These are phyloP conservation scores for Cyclopterus lumpus DNA, from an alignment of 2,797 vertebrate genomes.

Conservation along the genomic window DNA sequence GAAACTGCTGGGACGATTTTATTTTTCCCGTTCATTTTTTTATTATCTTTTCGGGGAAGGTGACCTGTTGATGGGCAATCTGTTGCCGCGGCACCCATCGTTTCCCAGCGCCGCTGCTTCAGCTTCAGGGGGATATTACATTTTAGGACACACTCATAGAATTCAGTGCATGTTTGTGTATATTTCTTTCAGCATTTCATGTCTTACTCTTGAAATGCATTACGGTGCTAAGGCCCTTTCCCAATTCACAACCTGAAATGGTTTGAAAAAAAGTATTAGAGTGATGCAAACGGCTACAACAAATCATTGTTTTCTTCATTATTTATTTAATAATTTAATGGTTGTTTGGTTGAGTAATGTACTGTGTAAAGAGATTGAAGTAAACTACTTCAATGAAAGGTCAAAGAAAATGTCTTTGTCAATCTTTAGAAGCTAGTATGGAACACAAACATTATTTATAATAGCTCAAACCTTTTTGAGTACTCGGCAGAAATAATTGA, in stretches of 20 bases:
- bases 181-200: neutral
- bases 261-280: too few species aligned
- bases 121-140: conserved; percentile 17
- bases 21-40: conserved; percentile 26
- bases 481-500: neutral
- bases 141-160: neutral
- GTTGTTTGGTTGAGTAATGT: neutral
- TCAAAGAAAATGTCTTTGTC: neutral
- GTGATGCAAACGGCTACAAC: neutral
- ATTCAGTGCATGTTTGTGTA: neutral
- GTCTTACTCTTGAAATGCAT: neutral
- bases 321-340: neutral
- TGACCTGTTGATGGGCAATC: conserved; percentile 61
- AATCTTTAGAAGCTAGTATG: neutral
- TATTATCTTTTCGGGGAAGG: conserved; percentile 46
- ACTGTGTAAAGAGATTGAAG: neutral
- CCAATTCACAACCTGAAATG: neutral
- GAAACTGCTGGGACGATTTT: conserved; percentile 41
- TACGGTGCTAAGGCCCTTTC: neutral
- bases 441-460: neutral
- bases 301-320: neutral
- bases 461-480: neutral
- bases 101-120: conserved; percentile 18
- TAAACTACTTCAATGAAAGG: neutral
- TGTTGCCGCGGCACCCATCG: conserved; percentile 23